Conservation (phyloP, 2,113 vertebrate genomes). For the Ctenodactylus gundi region DNA sequence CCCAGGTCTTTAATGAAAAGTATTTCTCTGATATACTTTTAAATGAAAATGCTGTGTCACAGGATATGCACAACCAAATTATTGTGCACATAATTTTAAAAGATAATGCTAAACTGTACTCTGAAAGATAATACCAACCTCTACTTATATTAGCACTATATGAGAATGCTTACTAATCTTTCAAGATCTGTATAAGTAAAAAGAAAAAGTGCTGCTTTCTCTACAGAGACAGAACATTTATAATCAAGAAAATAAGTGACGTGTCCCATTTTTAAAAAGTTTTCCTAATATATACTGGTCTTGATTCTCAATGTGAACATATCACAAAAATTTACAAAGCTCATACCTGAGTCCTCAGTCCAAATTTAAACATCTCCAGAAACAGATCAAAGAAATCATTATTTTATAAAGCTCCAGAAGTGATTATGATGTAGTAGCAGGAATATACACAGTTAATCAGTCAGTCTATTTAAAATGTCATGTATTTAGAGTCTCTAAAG, state of each 20-base stretch:
- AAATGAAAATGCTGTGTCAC: background rate
- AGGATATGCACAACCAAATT: background rate
- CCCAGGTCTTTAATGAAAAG: background rate
- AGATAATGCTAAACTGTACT: background rate
- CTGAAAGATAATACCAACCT: background rate
- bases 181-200: background rate
- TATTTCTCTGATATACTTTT: background rate
- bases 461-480: background rate
- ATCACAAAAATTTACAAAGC: constrained; percentile 28
- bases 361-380: constrained; percentile 28
- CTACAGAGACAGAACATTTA: background rate
- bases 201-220: background rate
- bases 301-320: background rate
- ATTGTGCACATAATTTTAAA: too few relatives aligned
- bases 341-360: background rate
- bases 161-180: background rate
- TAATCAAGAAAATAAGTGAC: background rate
- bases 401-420: constrained; percentile 19
- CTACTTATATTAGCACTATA: background rate
- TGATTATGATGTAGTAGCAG: constrained; percentile 10
- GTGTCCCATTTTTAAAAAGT: background rate
- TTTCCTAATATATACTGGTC: background rate
- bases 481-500: constrained; percentile 19
- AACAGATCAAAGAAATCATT: background rate
- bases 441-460: background rate